Conservation (phyloP, 2,888 invertebrate species). For the Serrognathus titanus region DNA sequence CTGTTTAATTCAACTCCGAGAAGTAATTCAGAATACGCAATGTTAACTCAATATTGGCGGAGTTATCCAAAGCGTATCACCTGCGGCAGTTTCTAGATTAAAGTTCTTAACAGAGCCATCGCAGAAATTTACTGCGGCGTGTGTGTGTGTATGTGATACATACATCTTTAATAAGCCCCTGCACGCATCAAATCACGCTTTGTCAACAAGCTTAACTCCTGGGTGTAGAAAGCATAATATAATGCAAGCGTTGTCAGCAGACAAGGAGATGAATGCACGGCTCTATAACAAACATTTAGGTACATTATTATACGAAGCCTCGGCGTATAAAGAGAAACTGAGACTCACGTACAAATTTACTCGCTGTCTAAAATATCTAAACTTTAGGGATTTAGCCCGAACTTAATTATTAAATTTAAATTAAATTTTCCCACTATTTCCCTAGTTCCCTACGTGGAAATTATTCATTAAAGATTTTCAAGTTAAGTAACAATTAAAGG, state of each 20-base stretch:
- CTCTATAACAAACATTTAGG: too few species aligned
- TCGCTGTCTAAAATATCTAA: too few species aligned
- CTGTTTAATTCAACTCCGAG: slow-evolving; percentile 11
- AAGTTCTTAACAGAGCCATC: slow-evolving; percentile 20
- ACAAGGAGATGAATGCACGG: too few species aligned
- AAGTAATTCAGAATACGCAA: slow-evolving; percentile 31
- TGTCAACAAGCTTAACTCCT: slow-evolving; percentile 27
- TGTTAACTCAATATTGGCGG: slow-evolving; percentile 31
- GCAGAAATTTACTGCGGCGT: slow-evolving; percentile 9
- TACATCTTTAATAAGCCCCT: slow-evolving; percentile 33
- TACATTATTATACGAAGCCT: too few species aligned
- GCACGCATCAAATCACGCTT: slow-evolving; percentile 30
- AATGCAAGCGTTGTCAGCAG: background rate
- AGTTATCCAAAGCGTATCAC: slow-evolving; percentile 30
- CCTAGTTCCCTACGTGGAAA: too few species aligned
- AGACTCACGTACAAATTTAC: too few species aligned
- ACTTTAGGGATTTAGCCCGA: too few species aligned
- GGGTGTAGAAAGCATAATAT: background rate
- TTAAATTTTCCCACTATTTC: too few species aligned
- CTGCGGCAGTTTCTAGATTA: slow-evolving; percentile 22
- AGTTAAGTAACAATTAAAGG: too few species aligned
- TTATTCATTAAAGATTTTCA: too few species aligned
- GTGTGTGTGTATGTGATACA: slow-evolving; percentile 24
- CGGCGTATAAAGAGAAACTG: too few species aligned
- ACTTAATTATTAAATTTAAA: too few species aligned